Evolutionary conservation across 92 coral and sea anemone genomes (phyloP).

Genomic region (Parazoanthus swiftii): DNA sequence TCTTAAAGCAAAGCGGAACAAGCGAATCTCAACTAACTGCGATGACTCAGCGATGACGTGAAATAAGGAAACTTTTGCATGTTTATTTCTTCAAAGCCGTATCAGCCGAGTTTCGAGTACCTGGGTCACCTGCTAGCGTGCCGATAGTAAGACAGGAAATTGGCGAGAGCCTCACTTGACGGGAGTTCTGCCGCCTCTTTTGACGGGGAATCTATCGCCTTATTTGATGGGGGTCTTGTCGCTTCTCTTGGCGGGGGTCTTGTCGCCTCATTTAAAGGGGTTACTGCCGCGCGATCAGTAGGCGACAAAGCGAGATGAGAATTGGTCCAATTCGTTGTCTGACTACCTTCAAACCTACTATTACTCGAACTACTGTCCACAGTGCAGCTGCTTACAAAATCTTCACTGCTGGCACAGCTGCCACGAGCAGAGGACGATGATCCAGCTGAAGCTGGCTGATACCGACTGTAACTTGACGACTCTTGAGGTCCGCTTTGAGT

Average conservation of each 20-base stretch:
- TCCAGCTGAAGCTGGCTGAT: background rate
- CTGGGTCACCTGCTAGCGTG: slow-evolving; percentile 7
- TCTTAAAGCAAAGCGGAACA: no score
- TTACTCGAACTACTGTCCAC: background rate
- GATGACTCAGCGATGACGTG: no score
- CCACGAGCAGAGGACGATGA: background rate
- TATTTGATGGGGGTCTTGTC: background rate
- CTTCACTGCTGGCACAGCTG: background rate
- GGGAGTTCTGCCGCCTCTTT: background rate
- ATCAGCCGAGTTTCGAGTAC: background rate
- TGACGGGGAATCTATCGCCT: background rate
- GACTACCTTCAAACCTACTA: background rate
- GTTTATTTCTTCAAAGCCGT: background rate
- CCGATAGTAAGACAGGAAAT: slow-evolving; percentile 28
- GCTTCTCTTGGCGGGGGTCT: background rate
- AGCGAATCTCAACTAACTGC: no score
- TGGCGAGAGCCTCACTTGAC: slow-evolving; percentile 8
- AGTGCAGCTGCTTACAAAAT: background rate
- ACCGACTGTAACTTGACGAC: background rate
- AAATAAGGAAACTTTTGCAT: background rate
- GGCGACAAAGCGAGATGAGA: background rate
- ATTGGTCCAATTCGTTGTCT: background rate
- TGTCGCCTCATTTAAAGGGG: background rate
- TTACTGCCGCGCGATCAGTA: background rate
- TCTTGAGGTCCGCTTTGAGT: background rate